These are phyloP conservation scores for Pseudococcus jackbeardsleyi DNA, from an alignment of 2,888 invertebrate genomes.

Conservation along the genomic window DNA sequence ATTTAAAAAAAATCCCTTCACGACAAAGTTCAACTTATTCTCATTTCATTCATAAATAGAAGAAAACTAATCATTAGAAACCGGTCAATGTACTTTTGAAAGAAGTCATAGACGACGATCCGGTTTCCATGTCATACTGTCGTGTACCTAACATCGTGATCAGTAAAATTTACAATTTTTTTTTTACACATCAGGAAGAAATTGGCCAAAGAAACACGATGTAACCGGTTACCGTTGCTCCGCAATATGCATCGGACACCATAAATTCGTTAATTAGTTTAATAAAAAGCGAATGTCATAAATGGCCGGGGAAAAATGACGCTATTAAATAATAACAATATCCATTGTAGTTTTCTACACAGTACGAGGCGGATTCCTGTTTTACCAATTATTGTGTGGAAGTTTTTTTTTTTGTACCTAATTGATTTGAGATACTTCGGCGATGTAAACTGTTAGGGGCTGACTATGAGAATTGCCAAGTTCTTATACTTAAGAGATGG, in stretches of 20 bases:
- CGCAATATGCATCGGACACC: background rate
- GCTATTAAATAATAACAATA: constrained; percentile 33
- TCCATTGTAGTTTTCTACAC: background rate
- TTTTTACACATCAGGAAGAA: constrained; percentile 7
- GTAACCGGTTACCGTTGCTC: background rate
- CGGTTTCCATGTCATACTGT: background rate
- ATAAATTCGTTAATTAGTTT: constrained; percentile 1
- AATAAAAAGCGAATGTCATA: background rate
- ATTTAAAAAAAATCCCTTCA: no score
- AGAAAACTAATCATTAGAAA: background rate
- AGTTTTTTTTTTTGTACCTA: background rate
- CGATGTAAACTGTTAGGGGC: background rate
- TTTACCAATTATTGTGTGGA: background rate
- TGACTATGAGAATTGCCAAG: background rate
- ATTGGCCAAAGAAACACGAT: background rate
- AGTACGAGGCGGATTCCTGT: background rate
- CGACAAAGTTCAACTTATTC: background rate
- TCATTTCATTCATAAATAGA: background rate
- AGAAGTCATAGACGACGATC: background rate
- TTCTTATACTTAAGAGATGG: background rate
- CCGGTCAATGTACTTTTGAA: background rate
- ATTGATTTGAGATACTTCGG: background rate
- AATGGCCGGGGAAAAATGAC: background rate
- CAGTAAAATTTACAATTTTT: background rate
- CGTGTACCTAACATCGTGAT: background rate